Evolutionary conservation across 2,888 invertebrate genomes (phyloP), one percentile per base, ranked within the genome.

Genomic region (Drosophila phalerata): DNA sequence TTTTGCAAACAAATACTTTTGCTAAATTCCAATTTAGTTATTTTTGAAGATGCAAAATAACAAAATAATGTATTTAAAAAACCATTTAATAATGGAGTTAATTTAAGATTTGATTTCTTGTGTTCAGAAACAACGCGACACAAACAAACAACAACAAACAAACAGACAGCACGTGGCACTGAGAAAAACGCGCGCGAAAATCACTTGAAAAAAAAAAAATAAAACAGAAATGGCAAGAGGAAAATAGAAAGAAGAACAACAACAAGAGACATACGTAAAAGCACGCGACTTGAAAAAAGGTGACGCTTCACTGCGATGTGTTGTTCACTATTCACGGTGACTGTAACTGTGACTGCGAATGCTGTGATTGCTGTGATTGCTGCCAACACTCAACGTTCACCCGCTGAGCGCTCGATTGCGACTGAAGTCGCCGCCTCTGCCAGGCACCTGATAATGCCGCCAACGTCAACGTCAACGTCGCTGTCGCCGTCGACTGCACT

Each of bases 331-430:
- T 32, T 71, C 55, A 61, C 74, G 47, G 67, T 22, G 40, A 62
- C 61, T 62, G 70, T 37, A 45, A 47, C 55, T 63, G 52, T 17
- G 25, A 62, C 56, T 52, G 47, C 5, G 32, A 38, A 10, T 37
- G 53, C 32, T 25, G 55, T 52, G 42, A 60, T 49, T 58, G 43
- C 56, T 58, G 43, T 19, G 48, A 55, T 6, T 67, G 60, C 15
- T 67, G 60, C 15, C 52, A 47, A 77, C 56, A 79, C 70, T 72
- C 84, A 80, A 87, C 80, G 78, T 80, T 73, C 66, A 87, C 72
- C 68, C 84, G 84, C 72, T 85, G 85, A 87, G 85, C 87, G 87
- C 80, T 87, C 85, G 87, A 76, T 87, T 80, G 87, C 84, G 78
- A 84, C 84, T 84, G 78, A 87, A 84, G 87, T 81, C 69, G 87